phyloP scores from a whole-genome alignment of 2,888 invertebrate species.

The Geophilus truncorum region DNA sequence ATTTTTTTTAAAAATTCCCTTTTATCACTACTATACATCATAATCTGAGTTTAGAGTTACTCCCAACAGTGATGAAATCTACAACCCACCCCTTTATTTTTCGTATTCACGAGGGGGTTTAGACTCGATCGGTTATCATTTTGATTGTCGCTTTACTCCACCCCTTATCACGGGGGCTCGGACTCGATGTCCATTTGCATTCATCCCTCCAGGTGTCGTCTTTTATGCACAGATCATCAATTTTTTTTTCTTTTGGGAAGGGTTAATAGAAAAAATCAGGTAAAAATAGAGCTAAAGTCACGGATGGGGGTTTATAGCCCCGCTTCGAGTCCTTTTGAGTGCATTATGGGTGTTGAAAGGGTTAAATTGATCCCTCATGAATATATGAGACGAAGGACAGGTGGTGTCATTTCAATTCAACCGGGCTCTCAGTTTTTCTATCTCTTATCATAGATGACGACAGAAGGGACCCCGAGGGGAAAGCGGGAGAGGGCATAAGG shows the following conservation, averaged over 20 bases:
- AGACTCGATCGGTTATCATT: neutral
- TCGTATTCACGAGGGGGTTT: neutral
- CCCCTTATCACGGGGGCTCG: neutral
- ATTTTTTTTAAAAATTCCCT: neutral
- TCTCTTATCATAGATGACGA: constrained; percentile 11
- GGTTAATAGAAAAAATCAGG: neutral
- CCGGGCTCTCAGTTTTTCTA: neutral
- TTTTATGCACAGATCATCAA: neutral
- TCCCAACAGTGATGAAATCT: neutral
- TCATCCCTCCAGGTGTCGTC: neutral
- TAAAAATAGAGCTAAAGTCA: neutral
- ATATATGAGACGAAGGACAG: constrained; percentile 12
- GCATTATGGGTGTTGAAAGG: constrained; percentile 13
- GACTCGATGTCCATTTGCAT: neutral
- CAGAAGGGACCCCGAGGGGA: constrained; percentile 1
- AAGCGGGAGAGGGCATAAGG: neutral
- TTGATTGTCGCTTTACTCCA: neutral
- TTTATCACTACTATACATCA: no score
- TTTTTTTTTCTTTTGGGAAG: neutral
- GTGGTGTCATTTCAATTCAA: constrained; percentile 12
- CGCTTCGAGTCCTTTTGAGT: neutral
- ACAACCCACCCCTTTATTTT: neutral
- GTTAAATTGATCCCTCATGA: constrained; percentile 20
- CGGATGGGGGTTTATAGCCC: neutral
- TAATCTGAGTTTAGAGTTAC: neutral